Conservation (phyloP, 1,140 invertebrate species). For the Zaprionus kolodkinae region DNA sequence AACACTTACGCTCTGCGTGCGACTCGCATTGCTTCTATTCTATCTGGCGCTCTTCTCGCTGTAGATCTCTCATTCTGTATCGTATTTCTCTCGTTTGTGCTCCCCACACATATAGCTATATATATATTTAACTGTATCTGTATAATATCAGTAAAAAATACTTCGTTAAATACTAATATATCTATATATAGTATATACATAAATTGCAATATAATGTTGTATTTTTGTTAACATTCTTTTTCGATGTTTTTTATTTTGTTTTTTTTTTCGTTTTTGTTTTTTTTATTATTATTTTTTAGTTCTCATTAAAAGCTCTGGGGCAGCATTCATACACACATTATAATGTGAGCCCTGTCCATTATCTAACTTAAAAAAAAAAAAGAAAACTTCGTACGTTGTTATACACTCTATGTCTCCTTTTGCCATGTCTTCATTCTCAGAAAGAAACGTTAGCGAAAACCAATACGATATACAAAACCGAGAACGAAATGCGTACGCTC, state of each 20-base stretch:
- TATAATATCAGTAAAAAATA: conserved; percentile 45
- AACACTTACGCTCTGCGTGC: conserved; percentile 10
- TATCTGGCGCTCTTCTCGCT: conserved; percentile 34
- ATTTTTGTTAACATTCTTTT: conserved; percentile 49
- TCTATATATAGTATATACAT: conserved; percentile 11
- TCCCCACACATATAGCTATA: conserved; percentile 7
- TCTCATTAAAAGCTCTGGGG: conserved; percentile 60
- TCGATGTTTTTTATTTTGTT: conserved; percentile 33
- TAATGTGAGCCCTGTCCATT: conserved; percentile 26
- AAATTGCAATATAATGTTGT: conserved; percentile 49
- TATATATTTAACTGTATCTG: conserved; percentile 48
- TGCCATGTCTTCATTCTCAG: conserved; percentile 43
- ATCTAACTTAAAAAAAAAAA: conserved; percentile 26
- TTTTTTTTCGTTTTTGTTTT: conserved; percentile 14
- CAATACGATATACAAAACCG: conserved; percentile 1
- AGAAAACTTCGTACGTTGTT: conserved; percentile 28
- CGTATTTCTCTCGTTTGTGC: conserved; percentile 8
- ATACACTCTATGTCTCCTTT: conserved; percentile 27
- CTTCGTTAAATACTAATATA: conserved; percentile 34
- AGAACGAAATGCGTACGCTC: conserved; percentile 20
- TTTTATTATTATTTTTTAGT: conserved; percentile 57
- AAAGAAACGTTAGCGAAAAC: conserved; percentile 40
- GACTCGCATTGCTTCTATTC: conserved; percentile 28
- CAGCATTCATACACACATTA: conserved; percentile 14
- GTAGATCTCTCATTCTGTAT: conserved; percentile 23